Base-by-base conservation (phyloP, 1,140 invertebrate species). In the Eriocheir sinensis region DNA sequence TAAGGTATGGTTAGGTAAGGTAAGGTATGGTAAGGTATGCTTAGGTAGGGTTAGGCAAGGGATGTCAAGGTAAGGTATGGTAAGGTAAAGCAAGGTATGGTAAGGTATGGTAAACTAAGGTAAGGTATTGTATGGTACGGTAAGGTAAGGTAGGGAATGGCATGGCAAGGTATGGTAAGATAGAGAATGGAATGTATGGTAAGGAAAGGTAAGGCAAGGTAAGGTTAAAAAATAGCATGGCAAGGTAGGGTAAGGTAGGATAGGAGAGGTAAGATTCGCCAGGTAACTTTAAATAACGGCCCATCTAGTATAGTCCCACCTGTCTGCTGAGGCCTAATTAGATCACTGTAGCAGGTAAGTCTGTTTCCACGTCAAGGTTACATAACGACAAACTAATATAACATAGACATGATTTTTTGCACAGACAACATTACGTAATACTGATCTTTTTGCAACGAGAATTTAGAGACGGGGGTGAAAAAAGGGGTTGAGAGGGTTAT, bases 151-250 rank as follows among this genome's bases (percentile, higher is more conserved):
- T 15, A 72, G n/a, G n/a, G 60, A n/a, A n/a, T 72, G n/a, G n/a
- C n/a, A n/a, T 72, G 60, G 60, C 12, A 72, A 15, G 60, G 60
- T 72, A 15, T 15, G 60, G 60, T 15, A 15, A 15, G 60, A n/a
- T 72, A 15, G n/a, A 72, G n/a, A n/a, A 15, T 15, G n/a, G n/a
- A 15, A 72, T n/a, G n/a, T 15, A n/a, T 15, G 60, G n/a, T 72
- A n/a, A n/a, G 60, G n/a, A 72, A n/a, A n/a, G 60, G 60, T 72
- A 72, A 72, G 60, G 60, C n/a, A n/a, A 15, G n/a, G 60, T 72
- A n/a, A 72, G 60, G 60, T 72, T 72, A 72, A 72, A n/a, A 72
- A 72, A 72, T 72, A 72, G n/a, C 12, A 72, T n/a, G n/a, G 60
- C 60, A 15, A 15, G 60, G 60, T 15, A 15, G 60, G 60, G 12